phyloP scores from a whole-genome alignment of 37 sponge, comb jelly and placozoan species.

The Geodia barretti region DNA sequence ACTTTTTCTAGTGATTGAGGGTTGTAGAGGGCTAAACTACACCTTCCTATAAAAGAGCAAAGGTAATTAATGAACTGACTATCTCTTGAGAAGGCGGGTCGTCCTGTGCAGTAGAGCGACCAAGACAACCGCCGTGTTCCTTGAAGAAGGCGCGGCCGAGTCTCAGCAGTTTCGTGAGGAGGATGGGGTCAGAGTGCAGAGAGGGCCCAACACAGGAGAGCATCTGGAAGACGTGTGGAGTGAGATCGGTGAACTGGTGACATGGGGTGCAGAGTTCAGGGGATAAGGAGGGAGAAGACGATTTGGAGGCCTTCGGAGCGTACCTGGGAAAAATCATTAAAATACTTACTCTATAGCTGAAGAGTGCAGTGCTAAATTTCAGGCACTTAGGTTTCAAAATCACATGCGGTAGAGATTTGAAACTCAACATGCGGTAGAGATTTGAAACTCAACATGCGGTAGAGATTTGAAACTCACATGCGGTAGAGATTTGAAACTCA shows the following conservation, averaged over 20 bases:
- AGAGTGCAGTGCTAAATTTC: too few relatives aligned
- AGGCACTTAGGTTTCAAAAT: too few relatives aligned
- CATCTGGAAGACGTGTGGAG: conserved; percentile 58
- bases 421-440: too few relatives aligned
- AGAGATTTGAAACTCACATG: too few relatives aligned
- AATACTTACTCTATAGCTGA: too few relatives aligned
- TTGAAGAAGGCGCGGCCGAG: conserved; percentile 73
- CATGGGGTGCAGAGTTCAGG: conserved; percentile 16
- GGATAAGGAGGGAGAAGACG: conserved; percentile 18
- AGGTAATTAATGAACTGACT: conserved; percentile 13
- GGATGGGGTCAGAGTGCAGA: conserved; percentile 71
- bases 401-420: too few relatives aligned
- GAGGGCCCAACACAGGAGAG: conserved; percentile 77
- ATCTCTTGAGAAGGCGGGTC: conserved; percentile 43
- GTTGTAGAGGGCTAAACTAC: too few relatives aligned
- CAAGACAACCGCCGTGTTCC: conserved; percentile 21
- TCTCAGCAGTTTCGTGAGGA: conserved; percentile 87
- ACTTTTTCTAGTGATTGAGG: too few relatives aligned
- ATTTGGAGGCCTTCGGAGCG: conserved; percentile 56
- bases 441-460: too few relatives aligned
- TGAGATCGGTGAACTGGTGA: conserved; percentile 24
- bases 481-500: too few relatives aligned
- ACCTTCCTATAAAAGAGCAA: too few relatives aligned
- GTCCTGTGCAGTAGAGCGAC: not conserved
- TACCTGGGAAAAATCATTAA: conserved; percentile 17